These are phyloP conservation scores for Microtus montanus DNA, from an alignment of 2,113 vertebrate genomes.

Conservation along the genomic window DNA sequence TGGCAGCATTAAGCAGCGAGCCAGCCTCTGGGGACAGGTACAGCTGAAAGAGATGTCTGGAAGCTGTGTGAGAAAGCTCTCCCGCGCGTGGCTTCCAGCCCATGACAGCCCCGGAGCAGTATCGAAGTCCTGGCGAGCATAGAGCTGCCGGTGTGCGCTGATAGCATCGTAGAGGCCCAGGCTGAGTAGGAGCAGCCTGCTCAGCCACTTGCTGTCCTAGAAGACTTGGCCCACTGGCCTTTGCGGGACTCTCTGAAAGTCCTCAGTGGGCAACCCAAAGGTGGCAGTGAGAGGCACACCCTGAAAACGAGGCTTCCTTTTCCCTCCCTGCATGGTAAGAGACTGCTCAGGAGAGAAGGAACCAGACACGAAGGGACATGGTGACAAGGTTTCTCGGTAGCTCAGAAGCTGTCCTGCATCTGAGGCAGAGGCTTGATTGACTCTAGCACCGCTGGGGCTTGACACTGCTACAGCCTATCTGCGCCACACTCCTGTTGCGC, in stretches of 20 bases:
- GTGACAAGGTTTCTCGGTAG: background rate
- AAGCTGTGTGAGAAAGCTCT: background rate
- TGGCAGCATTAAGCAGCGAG: background rate
- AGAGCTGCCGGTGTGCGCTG: background rate
- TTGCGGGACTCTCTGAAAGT: background rate
- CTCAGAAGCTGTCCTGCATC: background rate
- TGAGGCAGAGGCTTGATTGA: background rate
- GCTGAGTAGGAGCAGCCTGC: background rate
- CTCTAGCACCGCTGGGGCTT: background rate
- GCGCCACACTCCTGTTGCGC: no score
- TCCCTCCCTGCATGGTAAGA: background rate
- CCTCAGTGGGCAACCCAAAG: background rate
- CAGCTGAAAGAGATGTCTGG: background rate
- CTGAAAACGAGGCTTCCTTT: background rate
- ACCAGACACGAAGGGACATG: background rate
- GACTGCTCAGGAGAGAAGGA: background rate
- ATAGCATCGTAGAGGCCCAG: background rate
- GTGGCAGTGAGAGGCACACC: no score
- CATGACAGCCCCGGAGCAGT: background rate
- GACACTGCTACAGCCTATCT: fast-evolving
- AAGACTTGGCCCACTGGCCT: background rate
- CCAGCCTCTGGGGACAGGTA: background rate
- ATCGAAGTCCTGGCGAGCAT: background rate
- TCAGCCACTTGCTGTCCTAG: no score
- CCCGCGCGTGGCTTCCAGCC: background rate